These are phyloP conservation scores for Stigmatopora nigra DNA, from an alignment of 2,113 vertebrate species.

Conservation along the genomic window DNA sequence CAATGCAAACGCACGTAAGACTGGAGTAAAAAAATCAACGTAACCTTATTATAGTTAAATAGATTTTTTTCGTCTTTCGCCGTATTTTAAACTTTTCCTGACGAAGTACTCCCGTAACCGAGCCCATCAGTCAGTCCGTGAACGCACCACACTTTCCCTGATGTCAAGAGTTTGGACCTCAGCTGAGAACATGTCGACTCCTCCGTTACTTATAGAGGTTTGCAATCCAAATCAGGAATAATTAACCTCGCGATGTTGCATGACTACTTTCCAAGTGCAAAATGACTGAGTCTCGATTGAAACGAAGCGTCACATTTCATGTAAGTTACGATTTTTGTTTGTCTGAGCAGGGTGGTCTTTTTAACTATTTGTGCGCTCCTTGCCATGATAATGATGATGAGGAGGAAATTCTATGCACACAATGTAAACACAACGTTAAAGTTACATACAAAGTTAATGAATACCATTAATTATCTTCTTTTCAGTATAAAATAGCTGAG, in stretches of 20 bases:
- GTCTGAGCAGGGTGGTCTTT: not conserved
- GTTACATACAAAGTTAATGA: not conserved
- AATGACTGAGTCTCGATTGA: constrained; percentile 68
- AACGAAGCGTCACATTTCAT: constrained; percentile 63
- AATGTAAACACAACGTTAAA: not conserved
- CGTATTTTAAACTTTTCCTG: not conserved
- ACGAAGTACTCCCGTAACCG: not conserved
- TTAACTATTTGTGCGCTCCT: constrained; percentile 2
- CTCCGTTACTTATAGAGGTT: not conserved
- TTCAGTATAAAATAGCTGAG: too few relatives aligned
- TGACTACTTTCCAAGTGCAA: not conserved
- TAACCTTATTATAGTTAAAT: too few relatives aligned
- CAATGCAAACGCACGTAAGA: not conserved
- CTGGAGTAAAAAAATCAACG: too few relatives aligned
- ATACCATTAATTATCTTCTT: not conserved
- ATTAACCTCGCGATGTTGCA: not conserved
- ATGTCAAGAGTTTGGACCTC: not conserved
- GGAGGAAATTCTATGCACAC: too few relatives aligned
- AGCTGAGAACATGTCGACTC: not conserved
- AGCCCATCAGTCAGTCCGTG: constrained; percentile 1
- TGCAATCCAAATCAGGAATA: not conserved
- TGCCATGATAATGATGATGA: too few relatives aligned
- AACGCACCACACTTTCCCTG: constrained; percentile 6
- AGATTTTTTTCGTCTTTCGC: not conserved
- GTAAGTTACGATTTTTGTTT: constrained; percentile 60